A percentile compares a stretch with the other conserved stretches of the same genome.
phyloP scores from a whole-genome alignment of 2,113 vertebrate species.

The Phaetusa simplex region DNA sequence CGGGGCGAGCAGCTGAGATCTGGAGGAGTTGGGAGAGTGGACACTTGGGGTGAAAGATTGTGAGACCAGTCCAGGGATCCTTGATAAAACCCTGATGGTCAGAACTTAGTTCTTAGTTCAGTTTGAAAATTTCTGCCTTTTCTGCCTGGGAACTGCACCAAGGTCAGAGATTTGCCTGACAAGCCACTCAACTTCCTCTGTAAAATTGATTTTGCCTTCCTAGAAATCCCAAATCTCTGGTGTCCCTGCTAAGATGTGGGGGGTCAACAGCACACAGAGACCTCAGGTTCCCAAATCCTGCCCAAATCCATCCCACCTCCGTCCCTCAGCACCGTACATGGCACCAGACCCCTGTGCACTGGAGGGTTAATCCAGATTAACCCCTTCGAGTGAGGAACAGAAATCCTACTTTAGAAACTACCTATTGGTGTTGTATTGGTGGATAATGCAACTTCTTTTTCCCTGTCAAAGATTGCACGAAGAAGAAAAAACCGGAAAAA shows the following conservation, averaged over 20 bases:
- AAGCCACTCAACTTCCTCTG: not conserved
- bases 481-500: conserved; percentile 80
- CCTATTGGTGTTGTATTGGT: not conserved
- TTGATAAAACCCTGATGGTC: not conserved
- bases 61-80: not conserved
- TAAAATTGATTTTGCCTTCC: not conserved
- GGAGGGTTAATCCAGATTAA: not conserved
- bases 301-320: not conserved
- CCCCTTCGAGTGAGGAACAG: not conserved
- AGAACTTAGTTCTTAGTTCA: not conserved
- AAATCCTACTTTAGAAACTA: not conserved
- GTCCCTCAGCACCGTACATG: not conserved
- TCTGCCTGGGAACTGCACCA: not conserved
- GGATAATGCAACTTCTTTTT: not conserved
- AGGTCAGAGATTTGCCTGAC: not conserved
- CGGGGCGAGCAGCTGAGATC: not conserved
- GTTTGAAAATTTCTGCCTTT: not conserved
- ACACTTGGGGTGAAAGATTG: not conserved
- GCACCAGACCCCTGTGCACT: not conserved
- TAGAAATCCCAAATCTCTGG: not conserved
- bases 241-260: not conserved
- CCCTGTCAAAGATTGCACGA: conserved; percentile 75
- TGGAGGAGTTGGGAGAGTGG: not conserved
- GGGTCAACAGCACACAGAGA: not conserved
- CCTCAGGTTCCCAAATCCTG: not conserved